Base-by-base conservation (phyloP, 1,140 invertebrate species). In the Oedothorax gibbosus region DNA sequence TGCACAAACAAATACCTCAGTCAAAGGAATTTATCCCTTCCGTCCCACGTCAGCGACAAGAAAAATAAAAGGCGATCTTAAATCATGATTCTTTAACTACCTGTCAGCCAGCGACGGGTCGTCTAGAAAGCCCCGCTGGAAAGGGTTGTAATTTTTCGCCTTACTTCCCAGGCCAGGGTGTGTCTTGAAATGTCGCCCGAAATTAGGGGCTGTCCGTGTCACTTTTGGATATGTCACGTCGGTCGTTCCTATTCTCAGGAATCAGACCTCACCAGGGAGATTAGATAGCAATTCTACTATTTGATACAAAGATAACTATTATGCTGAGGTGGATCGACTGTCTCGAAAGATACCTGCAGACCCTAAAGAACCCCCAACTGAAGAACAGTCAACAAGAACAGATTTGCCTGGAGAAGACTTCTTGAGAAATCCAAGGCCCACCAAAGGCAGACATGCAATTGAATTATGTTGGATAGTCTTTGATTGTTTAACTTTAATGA, bases 1-100 rank as follows among this genome's bases (percentile, higher is more conserved):
- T 57, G 77, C 18, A 79, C 65, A 68, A 79, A 68, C 62, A 79
- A 68, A 79, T 79, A 68, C 77, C 53, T 68, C 77, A 79, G 62
- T 57, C 21, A 65, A 20, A 15, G 53, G 65, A 68, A 79, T 79
- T 68, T 66, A 79, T 79, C 64, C 53, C 57, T 79, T 79, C 77
- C 64, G 21, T 50, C 65, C 50, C 62, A 18, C 56, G 77, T 79
- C 64, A 79, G 49, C 62, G 65, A 21, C 14, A 14, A 66, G 77
- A 81, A 57, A 71, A 71, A 71, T 71, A 72, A 71, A 81, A 81
- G 79, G 54, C 66, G 66, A 60, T 81, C 68, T 72, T 62, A 81
- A 81, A 81, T 62, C 79, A 81, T 81, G 79, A 81, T 81, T 81
- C 79, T 81, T 81, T 81, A 81, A 71, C 79, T 81, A 81, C 66